phyloP scores from a whole-genome alignment of 2,797 vertebrate genomes.

The Microctenopoma stevenorrisi region DNA sequence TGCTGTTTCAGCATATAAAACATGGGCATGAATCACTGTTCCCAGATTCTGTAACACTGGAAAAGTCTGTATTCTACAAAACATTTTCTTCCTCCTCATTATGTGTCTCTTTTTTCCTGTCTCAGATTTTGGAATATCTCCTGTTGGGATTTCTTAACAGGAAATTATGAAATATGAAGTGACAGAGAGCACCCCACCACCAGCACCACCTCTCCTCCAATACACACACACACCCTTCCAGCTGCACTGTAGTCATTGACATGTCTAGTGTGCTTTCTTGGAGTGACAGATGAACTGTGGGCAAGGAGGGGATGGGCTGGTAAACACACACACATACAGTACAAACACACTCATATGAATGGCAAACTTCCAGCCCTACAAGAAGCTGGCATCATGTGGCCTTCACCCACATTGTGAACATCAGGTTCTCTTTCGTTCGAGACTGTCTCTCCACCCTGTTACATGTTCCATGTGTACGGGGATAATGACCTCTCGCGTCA shows the following conservation, averaged over 20 bases:
- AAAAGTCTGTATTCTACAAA: neutral
- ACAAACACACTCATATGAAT: neutral
- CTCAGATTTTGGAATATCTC: conserved; percentile 28
- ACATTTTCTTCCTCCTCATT: neutral
- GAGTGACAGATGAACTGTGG: conserved; percentile 55
- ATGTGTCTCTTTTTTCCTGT: conserved; percentile 8
- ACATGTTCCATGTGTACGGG: too few relatives aligned
- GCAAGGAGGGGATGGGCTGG: conserved; percentile 34
- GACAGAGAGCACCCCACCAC: conserved; percentile 33
- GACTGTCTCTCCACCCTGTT: too few relatives aligned
- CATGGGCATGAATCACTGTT: too few relatives aligned
- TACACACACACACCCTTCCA: conserved; percentile 26
- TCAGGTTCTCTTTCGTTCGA: too few relatives aligned
- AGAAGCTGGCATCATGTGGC: conserved; percentile 6
- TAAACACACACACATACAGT: neutral
- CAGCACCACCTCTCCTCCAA: neutral
- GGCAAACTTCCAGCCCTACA: too few relatives aligned
- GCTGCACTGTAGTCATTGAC: conserved; percentile 50
- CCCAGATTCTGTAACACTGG: too few relatives aligned
- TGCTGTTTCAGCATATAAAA: too few relatives aligned
- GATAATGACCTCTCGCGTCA: too few relatives aligned
- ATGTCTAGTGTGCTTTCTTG: conserved; percentile 18
- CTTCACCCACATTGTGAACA: conserved; percentile 1
- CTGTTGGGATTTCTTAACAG: conserved; percentile 52
- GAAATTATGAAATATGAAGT: conserved; percentile 55